Conservation (phyloP, 2,888 invertebrate genomes). For the Ellobium chinense region DNA sequence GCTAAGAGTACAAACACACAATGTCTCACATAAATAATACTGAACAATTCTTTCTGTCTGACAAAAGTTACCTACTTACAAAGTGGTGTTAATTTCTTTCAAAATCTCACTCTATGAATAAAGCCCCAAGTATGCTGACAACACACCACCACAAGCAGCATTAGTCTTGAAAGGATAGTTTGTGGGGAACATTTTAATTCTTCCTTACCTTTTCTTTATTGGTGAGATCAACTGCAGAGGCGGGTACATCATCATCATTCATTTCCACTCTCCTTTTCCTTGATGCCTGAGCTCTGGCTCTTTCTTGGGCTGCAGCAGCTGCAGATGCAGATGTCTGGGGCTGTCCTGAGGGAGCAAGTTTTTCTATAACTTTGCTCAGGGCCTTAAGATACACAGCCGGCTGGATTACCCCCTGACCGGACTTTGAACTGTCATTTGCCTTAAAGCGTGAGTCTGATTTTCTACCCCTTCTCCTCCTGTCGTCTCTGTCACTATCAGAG, state of each 20-base stretch:
- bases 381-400: conserved; percentile 58
- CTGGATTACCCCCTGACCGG: conserved; percentile 21
- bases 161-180: neutral
- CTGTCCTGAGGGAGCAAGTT: conserved; percentile 54
- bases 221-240: conserved; percentile 75
- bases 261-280: conserved; percentile 18
- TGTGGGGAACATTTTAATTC: neutral
- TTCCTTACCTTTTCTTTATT: conserved; percentile 73
- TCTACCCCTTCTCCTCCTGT: neutral
- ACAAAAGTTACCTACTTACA: too few species aligned
- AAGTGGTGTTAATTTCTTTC: too few species aligned
- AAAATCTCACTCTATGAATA: too few species aligned
- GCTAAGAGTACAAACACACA: too few species aligned
- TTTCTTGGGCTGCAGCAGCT: conserved; percentile 18
- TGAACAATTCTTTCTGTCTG: too few species aligned
- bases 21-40: too few species aligned
- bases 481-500: conserved; percentile 19
- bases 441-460: conserved; percentile 19
- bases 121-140: too few species aligned
- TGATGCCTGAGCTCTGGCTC: conserved; percentile 18
- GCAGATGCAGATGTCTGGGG: neutral
- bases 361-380: conserved; percentile 58
- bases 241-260: conserved; percentile 67
- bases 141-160: too few species aligned
- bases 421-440: conserved; percentile 1